Conservation (phyloP, 1,140 invertebrate genomes). For the Asobara japonica region DNA sequence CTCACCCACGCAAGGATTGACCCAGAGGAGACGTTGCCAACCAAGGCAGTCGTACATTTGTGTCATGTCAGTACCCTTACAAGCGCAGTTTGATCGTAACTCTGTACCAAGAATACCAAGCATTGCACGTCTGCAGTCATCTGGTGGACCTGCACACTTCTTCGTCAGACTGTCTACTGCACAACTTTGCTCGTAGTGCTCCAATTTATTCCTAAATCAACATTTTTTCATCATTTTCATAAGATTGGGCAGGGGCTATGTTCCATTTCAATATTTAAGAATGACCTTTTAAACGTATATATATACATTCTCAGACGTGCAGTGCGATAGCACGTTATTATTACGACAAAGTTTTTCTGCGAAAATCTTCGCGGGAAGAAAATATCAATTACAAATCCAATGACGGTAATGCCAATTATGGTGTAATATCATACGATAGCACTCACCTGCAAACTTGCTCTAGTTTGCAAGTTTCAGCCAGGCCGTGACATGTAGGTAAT, state of each 20-base stretch:
- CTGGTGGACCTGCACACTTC: slow-evolving; percentile 85
- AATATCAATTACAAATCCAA: background rate
- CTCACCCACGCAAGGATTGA: slow-evolving; percentile 92
- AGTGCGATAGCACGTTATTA: no score
- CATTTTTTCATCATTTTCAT: slow-evolving; percentile 35
- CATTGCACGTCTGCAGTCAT: slow-evolving; percentile 82
- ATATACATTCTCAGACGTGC: no score
- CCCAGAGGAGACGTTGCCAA: slow-evolving; percentile 90
- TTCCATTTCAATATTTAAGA: no score
- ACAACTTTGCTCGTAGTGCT: slow-evolving; percentile 89
- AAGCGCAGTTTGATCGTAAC: slow-evolving; percentile 83
- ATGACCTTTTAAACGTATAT: no score
- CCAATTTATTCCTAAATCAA: slow-evolving; percentile 74
- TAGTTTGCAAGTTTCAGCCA: slow-evolving; percentile 81
- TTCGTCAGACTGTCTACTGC: slow-evolving; percentile 88
- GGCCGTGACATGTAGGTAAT: slow-evolving; percentile 81
- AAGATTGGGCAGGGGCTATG: no score
- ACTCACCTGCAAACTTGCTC: slow-evolving; percentile 77
- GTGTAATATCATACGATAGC: no score
- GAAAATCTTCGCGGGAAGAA: no score
- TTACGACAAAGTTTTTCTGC: no score
- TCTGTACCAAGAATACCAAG: slow-evolving; percentile 87
- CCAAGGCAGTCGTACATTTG: slow-evolving; percentile 87
- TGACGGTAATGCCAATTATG: background rate
- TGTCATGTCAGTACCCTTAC: slow-evolving; percentile 82